These are phyloP conservation scores for Megaceryle maxima DNA, from an alignment of 2,113 vertebrate species.

Conservation along the genomic window DNA sequence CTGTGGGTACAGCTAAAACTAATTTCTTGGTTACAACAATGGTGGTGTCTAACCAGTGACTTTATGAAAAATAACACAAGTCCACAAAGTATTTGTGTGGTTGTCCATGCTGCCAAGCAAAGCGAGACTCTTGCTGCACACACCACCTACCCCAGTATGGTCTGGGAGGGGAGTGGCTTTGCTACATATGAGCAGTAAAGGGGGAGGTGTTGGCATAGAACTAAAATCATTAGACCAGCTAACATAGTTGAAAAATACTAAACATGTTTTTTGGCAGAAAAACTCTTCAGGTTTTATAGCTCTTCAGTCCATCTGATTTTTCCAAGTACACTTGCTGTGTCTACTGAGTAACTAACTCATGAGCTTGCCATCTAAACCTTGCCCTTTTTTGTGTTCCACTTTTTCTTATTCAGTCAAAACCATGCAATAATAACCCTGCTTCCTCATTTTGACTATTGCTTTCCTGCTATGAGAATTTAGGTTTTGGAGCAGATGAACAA, in stretches of 20 bases:
- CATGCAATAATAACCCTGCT: neutral
- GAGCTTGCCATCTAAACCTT: neutral
- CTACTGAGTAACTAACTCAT: neutral
- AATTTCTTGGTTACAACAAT: neutral
- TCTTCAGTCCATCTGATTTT: neutral
- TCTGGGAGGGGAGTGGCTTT: neutral
- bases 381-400: neutral
- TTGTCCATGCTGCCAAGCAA: neutral
- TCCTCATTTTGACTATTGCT: neutral
- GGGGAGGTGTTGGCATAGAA: neutral
- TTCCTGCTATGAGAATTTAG: neutral
- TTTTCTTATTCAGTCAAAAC: neutral
- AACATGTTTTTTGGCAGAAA: neutral
- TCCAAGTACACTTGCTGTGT: neutral
- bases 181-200: neutral
- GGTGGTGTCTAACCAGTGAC: neutral
- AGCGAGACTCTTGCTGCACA: neutral
- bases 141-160: rapidly evolving
- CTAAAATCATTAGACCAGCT: neutral
- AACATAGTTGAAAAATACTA: neutral
- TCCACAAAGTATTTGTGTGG: neutral
- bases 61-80: neutral
- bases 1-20: neutral
- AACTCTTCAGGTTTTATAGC: neutral
- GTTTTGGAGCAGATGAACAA: neutral